Evolutionary conservation across 2,888 invertebrate genomes (phyloP).

Genomic region (Lithophane socia): DNA sequence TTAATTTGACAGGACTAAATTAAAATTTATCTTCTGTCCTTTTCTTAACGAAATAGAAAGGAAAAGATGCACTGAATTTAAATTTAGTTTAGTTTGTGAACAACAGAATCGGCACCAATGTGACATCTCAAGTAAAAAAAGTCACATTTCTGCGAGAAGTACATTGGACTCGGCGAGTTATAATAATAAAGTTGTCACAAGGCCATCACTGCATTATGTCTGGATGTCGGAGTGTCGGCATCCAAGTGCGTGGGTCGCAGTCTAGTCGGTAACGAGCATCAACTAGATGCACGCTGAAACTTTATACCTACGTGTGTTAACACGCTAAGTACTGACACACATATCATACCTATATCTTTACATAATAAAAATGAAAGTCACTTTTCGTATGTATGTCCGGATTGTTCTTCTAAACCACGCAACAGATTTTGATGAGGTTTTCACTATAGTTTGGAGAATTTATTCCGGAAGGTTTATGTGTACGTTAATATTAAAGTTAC

Average conservation of each 20-base stretch:
- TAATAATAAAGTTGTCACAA: slow-evolving; percentile 61
- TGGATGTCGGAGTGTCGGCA: slow-evolving; percentile 57
- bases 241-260: slow-evolving; percentile 61
- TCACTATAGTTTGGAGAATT: too few relatives aligned
- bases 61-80: too few relatives aligned
- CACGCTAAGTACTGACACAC: not conserved
- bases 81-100: too few relatives aligned
- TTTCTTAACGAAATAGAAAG: too few relatives aligned
- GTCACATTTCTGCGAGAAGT: slow-evolving; percentile 46
- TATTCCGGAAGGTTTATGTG: too few relatives aligned
- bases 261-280: slow-evolving; percentile 58
- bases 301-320: slow-evolving; percentile 42
- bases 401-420: too few relatives aligned
- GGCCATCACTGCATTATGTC: slow-evolving; percentile 67
- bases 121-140: slow-evolving; percentile 20
- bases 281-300: slow-evolving; percentile 57
- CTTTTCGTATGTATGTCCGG: too few relatives aligned
- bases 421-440: too few relatives aligned
- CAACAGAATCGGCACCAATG: not conserved
- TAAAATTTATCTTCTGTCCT: too few relatives aligned
- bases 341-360: not conserved
- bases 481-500: too few relatives aligned
- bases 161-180: slow-evolving; percentile 59
- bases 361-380: too few relatives aligned
- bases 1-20: too few relatives aligned